Evolutionary conservation across 1,140 invertebrate genomes (phyloP).

Genomic region (Metaphire vulgaris): DNA sequence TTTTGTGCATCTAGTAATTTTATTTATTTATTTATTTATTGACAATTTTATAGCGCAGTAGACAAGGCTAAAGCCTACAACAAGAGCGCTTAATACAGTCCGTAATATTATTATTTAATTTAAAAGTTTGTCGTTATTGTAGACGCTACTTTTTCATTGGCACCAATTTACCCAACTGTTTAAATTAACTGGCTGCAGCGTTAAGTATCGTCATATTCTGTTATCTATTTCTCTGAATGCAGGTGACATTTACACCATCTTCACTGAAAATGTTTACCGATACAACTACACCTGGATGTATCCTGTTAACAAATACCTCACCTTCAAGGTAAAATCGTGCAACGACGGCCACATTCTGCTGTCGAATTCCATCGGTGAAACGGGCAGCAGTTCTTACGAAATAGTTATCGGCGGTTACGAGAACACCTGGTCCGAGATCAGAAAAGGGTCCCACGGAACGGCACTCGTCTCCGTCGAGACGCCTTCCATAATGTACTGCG

Average conservation of each 20-base stretch:
- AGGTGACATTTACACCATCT: slow-evolving; percentile 8
- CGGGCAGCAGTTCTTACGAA: background rate
- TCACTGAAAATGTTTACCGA: background rate
- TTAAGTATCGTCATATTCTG: too few species aligned
- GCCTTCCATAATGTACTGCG: slow-evolving; percentile 12
- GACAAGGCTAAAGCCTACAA: too few species aligned
- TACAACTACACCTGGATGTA: slow-evolving; percentile 7
- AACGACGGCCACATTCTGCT: slow-evolving; percentile 13
- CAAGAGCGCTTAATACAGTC: too few species aligned
- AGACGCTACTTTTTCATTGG: background rate
- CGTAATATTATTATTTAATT: background rate
- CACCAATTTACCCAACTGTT: background rate
- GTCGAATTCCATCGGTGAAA: background rate
- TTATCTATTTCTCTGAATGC: too few species aligned
- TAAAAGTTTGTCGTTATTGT: background rate
- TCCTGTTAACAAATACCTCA: background rate
- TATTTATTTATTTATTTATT: too few species aligned
- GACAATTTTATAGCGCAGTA: background rate
- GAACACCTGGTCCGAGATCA: background rate
- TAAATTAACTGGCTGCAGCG: background rate
- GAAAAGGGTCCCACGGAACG: background rate
- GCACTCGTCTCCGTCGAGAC: background rate
- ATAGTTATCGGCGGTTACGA: background rate
- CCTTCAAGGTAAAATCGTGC: slow-evolving; percentile 20
- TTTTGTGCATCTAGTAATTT: too few species aligned